Evolutionary conservation across 2,888 invertebrate genomes (phyloP).

Genomic region (Iselma pallidipennis): DNA sequence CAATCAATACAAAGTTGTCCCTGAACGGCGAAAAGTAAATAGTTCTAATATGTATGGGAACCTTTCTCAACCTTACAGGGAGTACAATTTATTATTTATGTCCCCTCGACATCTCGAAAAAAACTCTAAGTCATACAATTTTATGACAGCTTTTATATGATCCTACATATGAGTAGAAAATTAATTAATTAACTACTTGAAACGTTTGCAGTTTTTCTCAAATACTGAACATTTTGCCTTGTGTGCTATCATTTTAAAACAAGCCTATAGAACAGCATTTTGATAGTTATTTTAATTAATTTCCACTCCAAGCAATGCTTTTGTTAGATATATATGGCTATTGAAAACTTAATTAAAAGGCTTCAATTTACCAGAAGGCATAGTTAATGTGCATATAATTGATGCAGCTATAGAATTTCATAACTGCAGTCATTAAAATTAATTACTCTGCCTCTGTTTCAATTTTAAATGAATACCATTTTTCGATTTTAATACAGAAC

Average conservation of each 20-base stretch:
- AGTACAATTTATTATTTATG: too few relatives aligned
- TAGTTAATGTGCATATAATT: background rate
- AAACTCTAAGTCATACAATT: too few relatives aligned
- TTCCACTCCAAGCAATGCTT: background rate
- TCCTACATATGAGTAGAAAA: too few relatives aligned
- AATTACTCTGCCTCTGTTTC: constrained; percentile 16
- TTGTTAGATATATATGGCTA: background rate
- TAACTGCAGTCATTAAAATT: background rate
- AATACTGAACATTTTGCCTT: background rate
- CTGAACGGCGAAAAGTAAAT: too few relatives aligned
- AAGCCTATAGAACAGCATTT: too few relatives aligned
- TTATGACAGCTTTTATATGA: too few relatives aligned
- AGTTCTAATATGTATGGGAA: too few relatives aligned
- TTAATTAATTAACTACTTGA: too few relatives aligned
- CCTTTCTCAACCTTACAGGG: too few relatives aligned
- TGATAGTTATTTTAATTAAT: background rate
- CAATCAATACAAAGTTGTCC: too few relatives aligned
- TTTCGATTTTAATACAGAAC: constrained; percentile 41
- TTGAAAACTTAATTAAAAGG: background rate
- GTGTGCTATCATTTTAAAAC: too few relatives aligned
- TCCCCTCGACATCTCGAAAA: too few relatives aligned
- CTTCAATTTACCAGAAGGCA: background rate
- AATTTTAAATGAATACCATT: constrained; percentile 41
- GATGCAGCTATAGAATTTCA: background rate
- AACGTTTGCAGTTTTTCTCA: background rate